Base-by-base conservation (phyloP, 2,888 invertebrate species). In the Herminia tarsipennalis region DNA sequence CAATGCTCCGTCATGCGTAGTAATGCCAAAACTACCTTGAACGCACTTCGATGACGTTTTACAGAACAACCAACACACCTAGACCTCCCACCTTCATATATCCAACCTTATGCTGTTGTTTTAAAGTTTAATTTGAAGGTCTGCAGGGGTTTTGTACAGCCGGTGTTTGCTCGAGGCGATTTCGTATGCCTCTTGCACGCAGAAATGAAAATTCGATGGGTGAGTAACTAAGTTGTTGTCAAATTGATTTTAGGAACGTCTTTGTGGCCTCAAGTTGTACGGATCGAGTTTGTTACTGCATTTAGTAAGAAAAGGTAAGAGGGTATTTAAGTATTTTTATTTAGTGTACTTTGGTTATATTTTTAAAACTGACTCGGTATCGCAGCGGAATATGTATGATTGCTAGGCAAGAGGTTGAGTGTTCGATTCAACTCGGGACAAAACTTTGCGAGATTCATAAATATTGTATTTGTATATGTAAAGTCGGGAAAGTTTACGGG, bases 171-270 rank as follows among this genome's bases (percentile, higher is more conserved):
- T 47, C 76, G 76, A 83, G 68, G 64, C 56, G 66, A 81, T 83
- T 78, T 64, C 70, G 65, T 69, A 83, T 81, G 83, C 66, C 71
- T 68, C 70, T 71, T 82, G 78, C 67, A 65, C 76, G 67, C 66
- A 70, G 69, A 81, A 76, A 83, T 83, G 83, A 78, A 83, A 83
- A 79, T 73, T 78, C 66, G 66, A 62, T 69, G 70, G 60, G 14
- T 37, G 35, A 44, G 71, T 76, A 79, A 82, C 69, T 63, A 67
- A 70, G 68, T 70, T 67, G 61, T 52, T 67, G 58, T 61, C 53
- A 69, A 70, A 75, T 71, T 70, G 68, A 73, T 69, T 72, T 66
- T 47, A 46, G 50, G 17, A n/a, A 27, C 41, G 56, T 57, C 69
- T 65, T 59, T 61, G 69, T 61, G 24, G 22, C 12, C 42, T 38